Conservation (phyloP, 2,797 vertebrate genomes). For the Sebastes hopkinsi region DNA sequence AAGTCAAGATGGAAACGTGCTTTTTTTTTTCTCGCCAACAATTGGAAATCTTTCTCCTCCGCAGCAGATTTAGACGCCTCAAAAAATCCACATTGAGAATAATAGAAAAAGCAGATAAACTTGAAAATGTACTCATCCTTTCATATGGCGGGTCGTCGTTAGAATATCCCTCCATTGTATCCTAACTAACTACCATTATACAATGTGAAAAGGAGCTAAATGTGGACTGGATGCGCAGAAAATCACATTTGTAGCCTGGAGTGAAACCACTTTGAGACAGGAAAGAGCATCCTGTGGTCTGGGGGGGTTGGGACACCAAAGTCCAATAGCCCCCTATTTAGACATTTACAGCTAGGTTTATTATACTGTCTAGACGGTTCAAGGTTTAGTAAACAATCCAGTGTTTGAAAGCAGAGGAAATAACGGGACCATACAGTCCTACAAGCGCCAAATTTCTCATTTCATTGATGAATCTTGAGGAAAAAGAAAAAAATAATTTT, state of each 20-base stretch:
- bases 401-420: conserved; percentile 86
- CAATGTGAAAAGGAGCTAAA: neutral
- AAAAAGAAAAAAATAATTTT: accelerated
- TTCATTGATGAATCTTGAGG: neutral
- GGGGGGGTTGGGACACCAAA: conserved; percentile 87
- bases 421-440: conserved; percentile 62
- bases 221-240: conserved; percentile 59
- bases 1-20: neutral
- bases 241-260: conserved; percentile 17
- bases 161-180: conserved; percentile 15
- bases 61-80: neutral
- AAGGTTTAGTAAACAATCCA: conserved; percentile 99
- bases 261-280: conserved; percentile 52
- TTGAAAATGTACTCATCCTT: conserved; percentile 8
- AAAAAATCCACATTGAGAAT: neutral
- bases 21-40: neutral
- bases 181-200: conserved; percentile 12
- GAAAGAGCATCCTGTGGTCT: conserved; percentile 83
- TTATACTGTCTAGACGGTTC: conserved; percentile 99
- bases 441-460: conserved; percentile 32
- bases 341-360: conserved; percentile 97
- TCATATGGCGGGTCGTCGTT: neutral
- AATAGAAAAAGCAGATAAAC: neutral
- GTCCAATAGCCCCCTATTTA: conserved; percentile 99
- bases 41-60: neutral